Conservation (phyloP, 2,113 vertebrate genomes). For the Caloenas nicobarica region DNA sequence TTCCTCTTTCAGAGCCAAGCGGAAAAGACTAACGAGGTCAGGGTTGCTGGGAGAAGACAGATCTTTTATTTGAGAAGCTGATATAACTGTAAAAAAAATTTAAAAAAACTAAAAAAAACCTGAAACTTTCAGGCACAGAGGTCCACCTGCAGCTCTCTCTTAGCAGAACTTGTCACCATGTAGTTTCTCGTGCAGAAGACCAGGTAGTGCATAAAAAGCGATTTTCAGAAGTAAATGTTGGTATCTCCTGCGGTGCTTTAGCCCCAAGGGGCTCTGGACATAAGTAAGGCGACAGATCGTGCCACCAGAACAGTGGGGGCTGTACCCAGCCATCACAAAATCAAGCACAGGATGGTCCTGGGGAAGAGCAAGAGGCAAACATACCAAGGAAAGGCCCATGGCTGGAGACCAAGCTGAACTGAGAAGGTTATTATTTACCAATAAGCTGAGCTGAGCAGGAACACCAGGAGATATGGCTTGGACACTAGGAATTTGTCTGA, state of each 20-base stretch:
- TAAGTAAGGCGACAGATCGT: too few relatives aligned
- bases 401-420: not conserved
- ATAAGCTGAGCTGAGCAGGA: not conserved
- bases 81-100: not conserved
- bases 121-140: not conserved
- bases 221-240: not conserved
- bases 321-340: not conserved
- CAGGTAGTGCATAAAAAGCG: not conserved
- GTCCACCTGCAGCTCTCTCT: not conserved
- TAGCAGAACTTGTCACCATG: not conserved
- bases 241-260: not conserved
- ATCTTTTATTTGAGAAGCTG: not conserved
- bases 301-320: not conserved
- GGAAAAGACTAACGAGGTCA: not conserved
- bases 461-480: not conserved
- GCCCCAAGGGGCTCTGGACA: accelerated
- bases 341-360: not conserved
- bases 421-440: not conserved
- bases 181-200: not conserved
- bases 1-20: not conserved
- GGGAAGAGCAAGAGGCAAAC: not conserved
- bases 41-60: not conserved
- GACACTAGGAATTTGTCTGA: not conserved
- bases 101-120: not conserved
- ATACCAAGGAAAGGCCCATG: not conserved